Evolutionary conservation across 2,888 invertebrate species (phyloP), one percentile per base, ranked within the genome.

Genomic region (Drosophila neutralis): DNA sequence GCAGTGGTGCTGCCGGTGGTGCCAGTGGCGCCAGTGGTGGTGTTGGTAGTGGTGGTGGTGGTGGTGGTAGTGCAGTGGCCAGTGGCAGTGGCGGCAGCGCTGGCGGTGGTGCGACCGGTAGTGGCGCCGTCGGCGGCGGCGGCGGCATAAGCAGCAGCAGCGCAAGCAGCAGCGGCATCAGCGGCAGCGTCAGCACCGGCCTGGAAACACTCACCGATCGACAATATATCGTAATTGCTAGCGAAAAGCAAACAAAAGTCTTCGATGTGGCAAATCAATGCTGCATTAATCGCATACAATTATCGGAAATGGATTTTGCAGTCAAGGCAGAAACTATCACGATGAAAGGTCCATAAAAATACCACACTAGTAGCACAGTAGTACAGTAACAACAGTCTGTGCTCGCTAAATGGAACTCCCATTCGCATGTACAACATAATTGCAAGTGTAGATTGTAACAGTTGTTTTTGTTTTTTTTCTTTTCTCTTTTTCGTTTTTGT

Each of bases 251-350:
- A 94, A 98, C 97, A 75, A 95, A 98, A 89, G 97, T 98, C 78
- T 96, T 98, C 79, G 98, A 98, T 81, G 95, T 98, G 92, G 98
- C 98, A 79, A 98, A 98, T 87, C 98, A 98, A 94, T 97, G 97
- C 93, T 98, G 98, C 94, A 96, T 98, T 87, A 98, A 98, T 94
- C 95, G 98, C 89, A 97, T 97, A 93, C 98, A 98, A 94, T 95
- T 99, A 87, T 97, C 98, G 76, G 98, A 98, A 91, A 95, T 96
- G 13, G 97, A 98, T 93, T 98, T 98, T 93, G 98, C 98, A 75
- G 97, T 98, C 80, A 97, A 97, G 94, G 97, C 98, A 70, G 98
- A 98, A 94, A 96, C 98, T 90, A 96, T 98, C 90, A 96, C 97
- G 90, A 94, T 98, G 91, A 97, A 97, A 96, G 98, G 97, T 98